Base-by-base conservation (phyloP, 2,888 invertebrate genomes). In the Catocala sponsa region DNA sequence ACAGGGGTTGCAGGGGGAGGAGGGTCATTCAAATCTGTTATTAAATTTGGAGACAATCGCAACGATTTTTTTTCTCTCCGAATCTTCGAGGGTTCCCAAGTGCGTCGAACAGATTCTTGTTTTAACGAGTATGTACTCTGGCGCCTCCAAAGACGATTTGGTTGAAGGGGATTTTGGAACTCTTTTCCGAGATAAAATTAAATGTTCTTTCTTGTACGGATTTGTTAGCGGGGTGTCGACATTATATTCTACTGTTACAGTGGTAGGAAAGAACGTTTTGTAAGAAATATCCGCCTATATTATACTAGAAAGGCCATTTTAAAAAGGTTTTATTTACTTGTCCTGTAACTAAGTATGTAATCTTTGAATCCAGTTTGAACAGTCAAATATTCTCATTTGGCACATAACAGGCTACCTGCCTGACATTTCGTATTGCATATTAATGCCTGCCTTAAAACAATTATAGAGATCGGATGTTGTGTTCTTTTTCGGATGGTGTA, bases 21-120 rank as follows among this genome's bases (percentile, higher is more conserved):
- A 78, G 83, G 87, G 87, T 85, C 87, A 87, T 89, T 88, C 82
- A 84, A 86, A 89, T 86, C 81, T 85, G 85, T 89, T 91, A 90
- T 91, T 91, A 90, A 91, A 91, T 91, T 91, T 85, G 74, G 80
- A 87, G 86, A 90, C 89, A 90, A 89, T 88, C 87, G 83, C 72
- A 74, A 55, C 63, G 76, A 80, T 76, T 77, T 82, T 76, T 77
- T 79, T 63, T 63, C 25, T 25, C 41, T 41, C 33, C 12, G 60
- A 72, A 55, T 67, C 63, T 68, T 58, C 57, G 55, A 64, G 67
- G 72, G 71, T 63, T 15, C 65, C 65, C 70, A 68, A 81, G 74
- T 79, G 74, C 71, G 67, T 70, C 55, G 55, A 53, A 38, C 64
- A 70, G 74, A 80, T 75, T 80, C 59, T 65, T 65, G 67, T 60